Percentiles rank a stretch among this genome's conserved stretches.
Evolutionary conservation across 2,888 invertebrate genomes (phyloP).

Genomic region (Stegana nigrithorax): DNA sequence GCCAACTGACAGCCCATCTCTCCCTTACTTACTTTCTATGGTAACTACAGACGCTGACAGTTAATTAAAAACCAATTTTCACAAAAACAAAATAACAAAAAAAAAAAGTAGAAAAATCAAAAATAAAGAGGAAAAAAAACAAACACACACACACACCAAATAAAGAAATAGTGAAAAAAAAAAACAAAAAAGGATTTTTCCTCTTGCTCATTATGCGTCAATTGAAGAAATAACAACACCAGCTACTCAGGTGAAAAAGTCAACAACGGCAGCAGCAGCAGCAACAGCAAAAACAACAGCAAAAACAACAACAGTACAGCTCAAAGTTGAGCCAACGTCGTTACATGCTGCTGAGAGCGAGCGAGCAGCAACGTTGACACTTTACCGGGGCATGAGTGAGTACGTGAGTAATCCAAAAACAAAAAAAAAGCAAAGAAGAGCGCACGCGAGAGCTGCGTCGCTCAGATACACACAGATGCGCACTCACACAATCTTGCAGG

Average conservation of each 20-base stretch:
- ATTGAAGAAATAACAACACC: not conserved
- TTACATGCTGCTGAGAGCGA: not conserved
- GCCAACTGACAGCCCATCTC: too few species aligned
- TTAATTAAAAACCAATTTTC: slow-evolving; percentile 60
- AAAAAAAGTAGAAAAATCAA: slow-evolving; percentile 7
- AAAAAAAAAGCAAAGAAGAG: too few species aligned
- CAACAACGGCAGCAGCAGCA: not conserved
- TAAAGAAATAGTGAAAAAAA: slow-evolving; percentile 36
- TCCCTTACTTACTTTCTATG: too few species aligned
- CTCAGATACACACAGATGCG: not conserved
- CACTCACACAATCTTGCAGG: not conserved
- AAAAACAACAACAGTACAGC: too few species aligned
- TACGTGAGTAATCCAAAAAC: too few species aligned
- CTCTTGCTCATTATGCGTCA: too few species aligned
- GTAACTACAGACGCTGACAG: slow-evolving; percentile 60
- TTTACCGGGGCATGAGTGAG: too few species aligned
- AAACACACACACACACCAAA: slow-evolving; percentile 26
- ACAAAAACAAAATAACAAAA: slow-evolving; percentile 48
- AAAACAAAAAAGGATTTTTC: slow-evolving; percentile 46
- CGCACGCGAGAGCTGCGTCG: too few species aligned
- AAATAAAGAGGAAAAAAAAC: slow-evolving; percentile 9
- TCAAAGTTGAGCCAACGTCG: not conserved
- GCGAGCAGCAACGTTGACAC: slow-evolving; percentile 21
- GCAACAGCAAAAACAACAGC: not conserved
- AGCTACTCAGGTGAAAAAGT: slow-evolving; percentile 48